Evolutionary conservation across 2,113 vertebrate genomes (phyloP).

Genomic region (Rhinolophus sinicus): DNA sequence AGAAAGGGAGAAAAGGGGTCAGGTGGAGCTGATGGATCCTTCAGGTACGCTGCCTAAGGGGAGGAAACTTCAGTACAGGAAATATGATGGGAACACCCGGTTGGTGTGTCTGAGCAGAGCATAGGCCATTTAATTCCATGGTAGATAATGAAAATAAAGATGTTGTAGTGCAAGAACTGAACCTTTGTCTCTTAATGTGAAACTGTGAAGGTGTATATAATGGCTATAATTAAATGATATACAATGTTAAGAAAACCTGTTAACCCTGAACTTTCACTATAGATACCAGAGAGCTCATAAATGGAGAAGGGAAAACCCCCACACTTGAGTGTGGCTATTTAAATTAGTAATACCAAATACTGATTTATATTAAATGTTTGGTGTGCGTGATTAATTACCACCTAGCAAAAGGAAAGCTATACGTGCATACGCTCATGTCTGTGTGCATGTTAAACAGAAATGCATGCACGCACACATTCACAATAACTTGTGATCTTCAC

Average conservation of each 20-base stretch:
- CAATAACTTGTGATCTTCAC: background rate
- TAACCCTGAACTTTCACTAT: slow-evolving; percentile 7
- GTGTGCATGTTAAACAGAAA: background rate
- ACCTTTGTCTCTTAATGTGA: background rate
- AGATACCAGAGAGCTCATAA: background rate
- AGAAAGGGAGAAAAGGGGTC: background rate
- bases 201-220: background rate
- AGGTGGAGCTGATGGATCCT: background rate
- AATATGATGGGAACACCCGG: background rate
- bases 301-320: background rate
- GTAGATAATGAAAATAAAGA: background rate
- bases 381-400: background rate
- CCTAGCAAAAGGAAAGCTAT: slow-evolving; percentile 15
- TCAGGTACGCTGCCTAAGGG: background rate
- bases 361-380: slow-evolving; percentile 10
- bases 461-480: background rate
- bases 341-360: slow-evolving; percentile 15
- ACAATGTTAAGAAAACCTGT: background rate
- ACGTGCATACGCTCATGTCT: background rate
- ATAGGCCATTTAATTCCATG: background rate
- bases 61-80: background rate
- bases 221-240: background rate
- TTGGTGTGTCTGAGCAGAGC: background rate
- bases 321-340: background rate
- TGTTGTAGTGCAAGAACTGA: background rate